Conservation (phyloP, 2,113 vertebrate genomes). For the Orthochromis indermauri region DNA sequence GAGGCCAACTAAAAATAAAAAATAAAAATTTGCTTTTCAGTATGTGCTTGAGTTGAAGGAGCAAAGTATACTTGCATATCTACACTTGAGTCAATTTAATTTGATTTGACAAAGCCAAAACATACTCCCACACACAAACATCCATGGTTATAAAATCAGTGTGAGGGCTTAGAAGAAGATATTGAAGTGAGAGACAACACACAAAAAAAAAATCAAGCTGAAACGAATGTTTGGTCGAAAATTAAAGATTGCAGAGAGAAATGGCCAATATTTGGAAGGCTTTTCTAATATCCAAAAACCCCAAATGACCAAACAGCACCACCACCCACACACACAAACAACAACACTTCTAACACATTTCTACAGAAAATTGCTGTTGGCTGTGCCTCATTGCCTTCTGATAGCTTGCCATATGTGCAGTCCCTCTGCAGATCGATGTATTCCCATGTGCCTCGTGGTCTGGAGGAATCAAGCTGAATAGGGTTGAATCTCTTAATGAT, state of each 20-base stretch:
- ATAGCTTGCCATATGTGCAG: slow-evolving; percentile 31
- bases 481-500: background rate
- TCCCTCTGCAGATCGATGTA: slow-evolving; percentile 39
- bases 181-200: background rate
- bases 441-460: slow-evolving; percentile 2
- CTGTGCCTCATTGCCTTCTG: slow-evolving; percentile 53
- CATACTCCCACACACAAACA: background rate
- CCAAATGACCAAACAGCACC: background rate
- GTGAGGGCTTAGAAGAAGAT: background rate
- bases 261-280: background rate
- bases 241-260: background rate
- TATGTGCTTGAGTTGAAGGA: background rate
- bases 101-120: background rate
- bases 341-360: background rate
- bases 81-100: background rate
- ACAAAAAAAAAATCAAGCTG: background rate
- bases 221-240: background rate
- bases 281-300: background rate
- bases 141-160: background rate
- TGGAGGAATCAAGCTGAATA: slow-evolving; percentile 11
- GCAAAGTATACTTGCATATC: background rate
- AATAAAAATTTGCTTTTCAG: background rate
- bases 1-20: background rate
- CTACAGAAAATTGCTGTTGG: slow-evolving; percentile 8
- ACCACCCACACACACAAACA: background rate